Evolutionary conservation across 2,113 vertebrate genomes (phyloP).

Genomic region (Dicerorhinus sumatrensis): DNA sequence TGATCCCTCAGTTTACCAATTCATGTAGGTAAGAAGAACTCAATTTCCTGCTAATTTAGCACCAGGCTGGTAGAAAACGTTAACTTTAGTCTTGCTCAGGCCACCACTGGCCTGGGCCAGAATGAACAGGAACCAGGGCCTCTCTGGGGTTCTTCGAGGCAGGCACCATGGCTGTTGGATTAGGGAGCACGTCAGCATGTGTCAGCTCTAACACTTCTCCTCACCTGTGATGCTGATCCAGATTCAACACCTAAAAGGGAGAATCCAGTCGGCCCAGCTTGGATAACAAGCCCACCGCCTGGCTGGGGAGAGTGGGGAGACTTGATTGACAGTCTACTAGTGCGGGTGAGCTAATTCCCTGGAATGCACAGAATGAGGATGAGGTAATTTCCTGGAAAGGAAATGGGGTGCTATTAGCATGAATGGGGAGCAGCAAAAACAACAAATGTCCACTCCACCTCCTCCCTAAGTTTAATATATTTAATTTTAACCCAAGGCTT

Average conservation of each 20-base stretch:
- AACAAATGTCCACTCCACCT: conserved; percentile 61
- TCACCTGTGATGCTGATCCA: background rate
- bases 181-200: background rate
- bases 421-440: conserved; percentile 75
- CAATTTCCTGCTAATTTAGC: background rate
- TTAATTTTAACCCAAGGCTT: conserved; percentile 69
- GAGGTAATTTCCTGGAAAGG: conserved; percentile 81
- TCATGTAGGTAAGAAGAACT: background rate
- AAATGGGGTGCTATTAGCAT: conserved; percentile 77
- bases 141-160: background rate
- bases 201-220: background rate
- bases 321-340: conserved; percentile 67
- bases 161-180: background rate
- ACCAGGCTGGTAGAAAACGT: background rate
- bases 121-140: background rate
- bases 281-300: background rate
- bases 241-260: background rate
- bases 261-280: background rate
- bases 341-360: conserved; percentile 76
- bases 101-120: background rate
- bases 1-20: background rate
- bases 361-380: conserved; percentile 73
- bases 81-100: background rate
- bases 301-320: background rate
- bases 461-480: conserved; percentile 54